Conservation (phyloP, 2,113 vertebrate species). For the Pollimyrus isidori region DNA sequence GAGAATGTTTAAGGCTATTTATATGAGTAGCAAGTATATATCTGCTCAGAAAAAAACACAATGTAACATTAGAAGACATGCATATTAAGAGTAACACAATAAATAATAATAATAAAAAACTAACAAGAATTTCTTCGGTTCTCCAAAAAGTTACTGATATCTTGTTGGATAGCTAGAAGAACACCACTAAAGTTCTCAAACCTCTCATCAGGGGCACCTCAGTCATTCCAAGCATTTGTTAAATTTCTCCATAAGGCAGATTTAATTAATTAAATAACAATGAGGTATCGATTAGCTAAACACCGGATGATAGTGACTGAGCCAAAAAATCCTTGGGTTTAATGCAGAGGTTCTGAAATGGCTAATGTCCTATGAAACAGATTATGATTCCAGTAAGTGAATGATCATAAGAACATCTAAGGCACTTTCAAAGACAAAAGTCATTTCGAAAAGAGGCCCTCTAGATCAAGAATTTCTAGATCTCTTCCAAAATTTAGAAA, state of each 20-base stretch:
- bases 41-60: background rate
- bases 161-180: background rate
- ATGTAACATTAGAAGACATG: background rate
- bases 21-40: background rate
- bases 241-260: background rate
- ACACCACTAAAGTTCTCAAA: background rate
- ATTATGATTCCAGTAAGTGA: background rate
- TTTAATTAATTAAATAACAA: background rate
- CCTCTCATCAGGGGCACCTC: too few relatives aligned
- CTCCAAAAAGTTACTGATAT: background rate
- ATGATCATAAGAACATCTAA: background rate
- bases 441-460: background rate
- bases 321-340: background rate
- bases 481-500: background rate
- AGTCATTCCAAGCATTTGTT: background rate
- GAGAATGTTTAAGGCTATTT: background rate
- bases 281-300: background rate
- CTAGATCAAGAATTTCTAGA: background rate
- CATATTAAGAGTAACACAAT: background rate
- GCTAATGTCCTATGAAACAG: background rate
- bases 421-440: background rate
- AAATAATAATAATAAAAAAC: background rate
- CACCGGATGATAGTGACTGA: background rate
- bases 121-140: background rate
- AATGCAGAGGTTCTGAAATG: background rate